Percentiles rank a stretch among this genome's conserved stretches.
These are phyloP conservation scores for Bombyx mori DNA, from an alignment of 1,140 invertebrate genomes.

Conservation along the genomic window ASM3026992v2 NC_085135.1:1027001-1027500, in stretches of 20 bases:
- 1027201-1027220: not conserved
- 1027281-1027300: not conserved
- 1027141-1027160: not conserved
- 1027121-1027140: not conserved
- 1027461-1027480: slow-evolving; percentile 21
- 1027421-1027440: slow-evolving; percentile 57
- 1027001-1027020: not conserved
- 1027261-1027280: not conserved
- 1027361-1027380: slow-evolving; percentile 30
- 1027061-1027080: not conserved
- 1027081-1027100: not conserved
- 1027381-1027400: slow-evolving; percentile 36
- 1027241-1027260: not conserved
- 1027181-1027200: not conserved
- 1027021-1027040: not conserved
- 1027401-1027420: slow-evolving; percentile 39
- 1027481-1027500: slow-evolving; percentile 17
- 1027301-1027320: not conserved
- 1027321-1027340: not conserved
- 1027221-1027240: not conserved
- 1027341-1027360: slow-evolving; percentile 23
- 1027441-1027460: slow-evolving; percentile 32
- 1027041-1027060: not conserved
- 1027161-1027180: not conserved
- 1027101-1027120: not conserved